Evolutionary conservation across 2,113 vertebrate genomes (phyloP), one percentile per base, ranked within the genome.

Genomic region (Murina feae): DNA sequence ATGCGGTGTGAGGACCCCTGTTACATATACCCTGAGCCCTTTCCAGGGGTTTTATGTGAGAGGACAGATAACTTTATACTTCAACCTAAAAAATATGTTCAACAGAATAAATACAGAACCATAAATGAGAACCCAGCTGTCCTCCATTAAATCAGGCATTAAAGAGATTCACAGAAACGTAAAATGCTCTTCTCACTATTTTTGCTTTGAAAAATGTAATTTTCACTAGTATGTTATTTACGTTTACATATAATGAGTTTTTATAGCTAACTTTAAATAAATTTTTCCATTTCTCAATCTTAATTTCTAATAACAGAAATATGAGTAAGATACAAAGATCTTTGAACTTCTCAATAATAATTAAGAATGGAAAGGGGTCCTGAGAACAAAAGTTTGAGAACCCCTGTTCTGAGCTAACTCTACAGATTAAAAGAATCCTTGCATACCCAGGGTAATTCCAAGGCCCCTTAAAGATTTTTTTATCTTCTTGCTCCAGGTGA

Each of bases 301-400:
- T 93, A 90, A 93, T 81, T 92, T 93, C 53, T 95, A 96, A 65
- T 58, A 87, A 89, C 10, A 80, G 28, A 87, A 35, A 35, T 81
- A 92, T 69, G 68, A 95, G 5, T 55, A 86, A 63, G 16, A 71
- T 1, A 86, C 6, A 80, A 96, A 71, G 25, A 14, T 32, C 32
- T 83, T 74, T 69, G 30, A 28, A 18, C 2, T 72, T 9, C 28
- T 87, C 32, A 60, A n/a, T 55, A 90, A 53, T 84, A 30, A 87
- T 65, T 55, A 90, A 71, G 17, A 68, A 72, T 18, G 4, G 5
- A 95, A 96, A 96, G 28, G 16, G 6, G 35, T 91, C 23, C 63
- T 39, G 6, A 82, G 49, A 83, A 4, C 39, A 89, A 93, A 83
- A 32, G 20, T 93, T 80, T 91, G 30, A 53, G 25, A 93, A 53